Evolutionary conservation across 2,888 invertebrate genomes (phyloP).

Genomic region (Diploptera punctata): DNA sequence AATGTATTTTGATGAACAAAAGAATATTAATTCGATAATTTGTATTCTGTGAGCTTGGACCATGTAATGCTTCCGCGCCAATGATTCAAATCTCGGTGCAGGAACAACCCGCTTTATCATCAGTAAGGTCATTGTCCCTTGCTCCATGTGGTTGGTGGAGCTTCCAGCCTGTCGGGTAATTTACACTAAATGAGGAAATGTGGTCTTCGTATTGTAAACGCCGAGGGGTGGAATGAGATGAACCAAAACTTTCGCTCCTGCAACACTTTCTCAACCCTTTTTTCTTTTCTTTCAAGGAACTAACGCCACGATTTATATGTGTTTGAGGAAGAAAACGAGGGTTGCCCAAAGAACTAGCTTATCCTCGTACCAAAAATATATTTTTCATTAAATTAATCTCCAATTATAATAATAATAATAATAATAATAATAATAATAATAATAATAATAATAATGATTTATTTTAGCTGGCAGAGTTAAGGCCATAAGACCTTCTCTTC

Average conservation of each 20-base stretch:
- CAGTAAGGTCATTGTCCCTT: neutral
- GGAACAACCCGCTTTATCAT: neutral
- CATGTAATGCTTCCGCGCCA: too few relatives aligned
- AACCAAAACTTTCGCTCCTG: slow-evolving; percentile 26
- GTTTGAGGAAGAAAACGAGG: neutral
- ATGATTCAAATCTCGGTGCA: too few relatives aligned
- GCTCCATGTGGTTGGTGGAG: slow-evolving; percentile 7
- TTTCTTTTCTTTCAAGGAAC: neutral
- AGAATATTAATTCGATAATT: too few relatives aligned
- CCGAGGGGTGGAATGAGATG: slow-evolving; percentile 28
- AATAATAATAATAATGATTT: too few relatives aligned
- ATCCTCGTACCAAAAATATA: too few relatives aligned
- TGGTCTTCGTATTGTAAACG: slow-evolving; percentile 19
- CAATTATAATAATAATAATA: too few relatives aligned
- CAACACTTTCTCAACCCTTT: slow-evolving; percentile 20
- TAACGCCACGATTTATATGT: slow-evolving; percentile 1
- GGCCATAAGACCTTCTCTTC: too few relatives aligned
- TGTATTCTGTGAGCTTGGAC: too few relatives aligned
- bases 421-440: too few relatives aligned
- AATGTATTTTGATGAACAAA: too few relatives aligned
- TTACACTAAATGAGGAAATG: slow-evolving; percentile 30
- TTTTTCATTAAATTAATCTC: too few relatives aligned
- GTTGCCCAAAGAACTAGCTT: neutral
- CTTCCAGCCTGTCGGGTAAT: slow-evolving; percentile 24
- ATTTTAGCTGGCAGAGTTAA: too few relatives aligned